A percentile compares a stretch with the other conserved stretches of the same genome.
phyloP scores from a whole-genome alignment of 2,888 invertebrate species.

The Epicampocera succincta region DNA sequence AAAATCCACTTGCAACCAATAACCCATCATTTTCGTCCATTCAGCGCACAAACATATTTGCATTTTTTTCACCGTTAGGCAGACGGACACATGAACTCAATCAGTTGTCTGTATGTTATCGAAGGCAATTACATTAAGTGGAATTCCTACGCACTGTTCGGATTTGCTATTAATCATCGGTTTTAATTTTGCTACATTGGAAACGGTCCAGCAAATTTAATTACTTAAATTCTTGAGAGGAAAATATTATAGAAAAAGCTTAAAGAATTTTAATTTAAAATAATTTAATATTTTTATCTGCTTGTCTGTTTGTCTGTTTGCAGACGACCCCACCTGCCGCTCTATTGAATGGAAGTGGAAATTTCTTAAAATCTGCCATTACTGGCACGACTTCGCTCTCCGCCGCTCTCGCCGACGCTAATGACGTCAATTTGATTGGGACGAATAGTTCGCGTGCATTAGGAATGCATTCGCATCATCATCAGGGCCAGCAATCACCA shows the following conservation, averaged over 20 bases:
- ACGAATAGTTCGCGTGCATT: conserved; percentile 49
- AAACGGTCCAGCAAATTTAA: conserved; percentile 59
- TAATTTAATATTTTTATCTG: conserved; percentile 3
- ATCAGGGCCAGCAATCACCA: conserved; percentile 1
- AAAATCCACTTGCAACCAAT: conserved; percentile 36
- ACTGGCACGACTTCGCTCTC: background rate
- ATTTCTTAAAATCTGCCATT: conserved; percentile 38
- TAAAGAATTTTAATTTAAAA: conserved; percentile 52
- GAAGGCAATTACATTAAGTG: conserved; percentile 58
- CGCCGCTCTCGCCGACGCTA: background rate
- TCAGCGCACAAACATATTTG: background rate
- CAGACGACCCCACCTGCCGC: conserved; percentile 49
- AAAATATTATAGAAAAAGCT: background rate
- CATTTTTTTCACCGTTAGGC: background rate
- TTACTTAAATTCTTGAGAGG: conserved; percentile 45
- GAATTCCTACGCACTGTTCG: conserved; percentile 14
- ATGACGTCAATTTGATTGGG: conserved; percentile 56
- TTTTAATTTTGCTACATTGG: conserved; percentile 36
- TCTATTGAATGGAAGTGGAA: conserved; percentile 47
- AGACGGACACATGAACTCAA: conserved; percentile 34
- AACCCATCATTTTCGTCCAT: conserved; percentile 6
- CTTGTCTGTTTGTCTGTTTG: conserved; percentile 29
- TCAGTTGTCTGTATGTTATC: conserved; percentile 45
- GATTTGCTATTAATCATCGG: conserved; percentile 31
- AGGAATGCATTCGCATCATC: conserved; percentile 57